Evolutionary conservation across 2,113 vertebrate genomes (phyloP).

Genomic region (Channa argus): DNA sequence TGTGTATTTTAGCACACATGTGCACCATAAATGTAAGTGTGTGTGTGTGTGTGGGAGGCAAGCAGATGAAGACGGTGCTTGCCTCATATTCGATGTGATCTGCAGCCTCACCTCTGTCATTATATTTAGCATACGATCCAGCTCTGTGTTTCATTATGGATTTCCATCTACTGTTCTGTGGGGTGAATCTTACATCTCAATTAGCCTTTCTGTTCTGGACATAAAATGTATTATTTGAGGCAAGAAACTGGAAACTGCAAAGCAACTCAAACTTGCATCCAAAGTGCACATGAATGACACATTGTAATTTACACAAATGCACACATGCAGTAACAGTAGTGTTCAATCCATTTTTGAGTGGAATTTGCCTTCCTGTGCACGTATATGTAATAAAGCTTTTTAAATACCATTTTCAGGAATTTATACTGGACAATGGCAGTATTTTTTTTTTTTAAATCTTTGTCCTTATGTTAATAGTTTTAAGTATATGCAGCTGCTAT

Average conservation of each 20-base stretch:
- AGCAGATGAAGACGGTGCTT: conserved; percentile 68
- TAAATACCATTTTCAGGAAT: too few relatives aligned
- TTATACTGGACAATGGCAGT: too few relatives aligned
- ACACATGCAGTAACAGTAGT: not conserved
- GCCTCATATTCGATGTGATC: conserved; percentile 73
- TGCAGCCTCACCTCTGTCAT: conserved; percentile 74
- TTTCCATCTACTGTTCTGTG: conserved; percentile 61
- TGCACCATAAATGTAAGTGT: conserved; percentile 6
- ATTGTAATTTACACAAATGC: conserved; percentile 3
- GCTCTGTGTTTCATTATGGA: conserved; percentile 73
- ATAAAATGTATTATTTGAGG: conserved; percentile 64
- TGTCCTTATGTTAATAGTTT: too few relatives aligned
- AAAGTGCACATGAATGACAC: conserved; percentile 15
- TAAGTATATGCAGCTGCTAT: too few relatives aligned
- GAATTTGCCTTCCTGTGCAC: not conserved
- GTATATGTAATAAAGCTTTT: too few relatives aligned
- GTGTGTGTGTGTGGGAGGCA: conserved; percentile 61
- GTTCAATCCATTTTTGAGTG: not conserved
- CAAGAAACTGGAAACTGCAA: conserved; percentile 39
- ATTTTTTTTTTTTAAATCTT: too few relatives aligned
- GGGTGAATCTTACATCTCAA: conserved; percentile 76
- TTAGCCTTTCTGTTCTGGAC: conserved; percentile 72
- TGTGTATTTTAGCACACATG: conserved; percentile 18
- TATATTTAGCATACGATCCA: conserved; percentile 76
- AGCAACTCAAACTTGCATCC: conserved; percentile 24